These are phyloP conservation scores for Heliconius congener DNA, from an alignment of 1,140 invertebrate species.

Conservation along the genomic window DNA sequence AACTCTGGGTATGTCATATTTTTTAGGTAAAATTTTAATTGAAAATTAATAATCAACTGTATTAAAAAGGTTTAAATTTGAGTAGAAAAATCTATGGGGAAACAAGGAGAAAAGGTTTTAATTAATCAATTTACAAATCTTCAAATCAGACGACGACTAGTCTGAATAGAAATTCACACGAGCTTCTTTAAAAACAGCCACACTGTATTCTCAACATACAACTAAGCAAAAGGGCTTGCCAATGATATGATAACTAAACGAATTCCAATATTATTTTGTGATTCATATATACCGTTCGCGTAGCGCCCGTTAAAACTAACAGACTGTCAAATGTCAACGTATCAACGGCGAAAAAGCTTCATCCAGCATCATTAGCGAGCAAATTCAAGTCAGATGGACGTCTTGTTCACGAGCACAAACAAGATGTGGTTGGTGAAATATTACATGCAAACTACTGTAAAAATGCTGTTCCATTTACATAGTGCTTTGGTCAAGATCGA, in stretches of 20 bases:
- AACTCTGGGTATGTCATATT: too few species aligned
- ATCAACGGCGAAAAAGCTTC: constrained; percentile 49
- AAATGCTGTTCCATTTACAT: constrained; percentile 64
- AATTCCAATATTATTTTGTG: not conserved
- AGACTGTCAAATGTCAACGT: constrained; percentile 19
- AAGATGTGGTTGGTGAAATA: constrained; percentile 64
- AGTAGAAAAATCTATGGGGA: too few species aligned
- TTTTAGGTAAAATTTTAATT: too few species aligned
- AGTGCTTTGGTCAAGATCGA: constrained; percentile 46
- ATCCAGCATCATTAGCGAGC: constrained; percentile 59
- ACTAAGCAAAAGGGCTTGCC: not conserved
- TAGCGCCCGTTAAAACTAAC: constrained; percentile 10
- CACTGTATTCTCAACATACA: not conserved
- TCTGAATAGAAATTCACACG: not conserved
- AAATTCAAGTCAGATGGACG: constrained; percentile 53
- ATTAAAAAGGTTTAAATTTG: too few species aligned
- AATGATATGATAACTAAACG: not conserved
- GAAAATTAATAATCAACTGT: too few species aligned
- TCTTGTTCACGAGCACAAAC: constrained; percentile 65
- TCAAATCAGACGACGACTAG: not conserved
- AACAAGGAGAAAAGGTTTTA: too few species aligned
- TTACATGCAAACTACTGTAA: constrained; percentile 67
- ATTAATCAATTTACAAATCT: too few species aligned
- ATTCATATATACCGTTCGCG: constrained; percentile 7
- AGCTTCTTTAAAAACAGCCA: not conserved